Conservation (phyloP, 2,113 vertebrate genomes). For the Leptocoma aspasia region DNA sequence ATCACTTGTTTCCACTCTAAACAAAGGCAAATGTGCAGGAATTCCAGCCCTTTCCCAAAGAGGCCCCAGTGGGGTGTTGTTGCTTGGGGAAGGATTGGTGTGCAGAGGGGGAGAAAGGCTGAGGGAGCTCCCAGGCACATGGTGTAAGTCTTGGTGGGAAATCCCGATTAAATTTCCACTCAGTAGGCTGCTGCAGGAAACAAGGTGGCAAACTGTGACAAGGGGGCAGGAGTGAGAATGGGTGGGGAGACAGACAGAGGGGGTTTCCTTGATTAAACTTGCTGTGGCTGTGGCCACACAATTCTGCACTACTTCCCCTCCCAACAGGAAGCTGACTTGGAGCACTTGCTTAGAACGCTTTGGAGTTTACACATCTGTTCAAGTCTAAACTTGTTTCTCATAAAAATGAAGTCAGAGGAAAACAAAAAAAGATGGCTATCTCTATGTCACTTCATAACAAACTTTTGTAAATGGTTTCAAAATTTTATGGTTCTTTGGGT, state of each 20-base stretch:
- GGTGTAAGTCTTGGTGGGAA: background rate
- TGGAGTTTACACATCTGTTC: background rate
- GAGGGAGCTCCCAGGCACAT: background rate
- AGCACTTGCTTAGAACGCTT: background rate
- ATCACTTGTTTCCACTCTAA: constrained; percentile 46
- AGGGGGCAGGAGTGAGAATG: background rate
- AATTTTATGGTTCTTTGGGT: background rate
- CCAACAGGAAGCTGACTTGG: background rate
- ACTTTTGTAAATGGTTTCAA: background rate
- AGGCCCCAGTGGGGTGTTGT: background rate
- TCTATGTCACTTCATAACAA: background rate
- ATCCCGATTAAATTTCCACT: background rate
- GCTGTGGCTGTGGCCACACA: background rate
- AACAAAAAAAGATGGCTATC: background rate
- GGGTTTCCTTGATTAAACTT: background rate
- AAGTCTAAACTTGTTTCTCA: background rate
- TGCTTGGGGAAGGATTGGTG: background rate
- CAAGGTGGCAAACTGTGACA: background rate
- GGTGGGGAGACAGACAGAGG: background rate
- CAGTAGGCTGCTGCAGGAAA: fast-evolving
- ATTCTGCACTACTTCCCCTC: fast-evolving
- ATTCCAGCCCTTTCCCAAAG: background rate
- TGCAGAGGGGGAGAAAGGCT: background rate
- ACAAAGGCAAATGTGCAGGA: constrained; percentile 33
- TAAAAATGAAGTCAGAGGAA: background rate